A percentile compares a stretch with the other conserved stretches of the same genome.
Evolutionary conservation across 2,113 vertebrate species (phyloP).

Genomic region (Gymnocephalus cernua): DNA sequence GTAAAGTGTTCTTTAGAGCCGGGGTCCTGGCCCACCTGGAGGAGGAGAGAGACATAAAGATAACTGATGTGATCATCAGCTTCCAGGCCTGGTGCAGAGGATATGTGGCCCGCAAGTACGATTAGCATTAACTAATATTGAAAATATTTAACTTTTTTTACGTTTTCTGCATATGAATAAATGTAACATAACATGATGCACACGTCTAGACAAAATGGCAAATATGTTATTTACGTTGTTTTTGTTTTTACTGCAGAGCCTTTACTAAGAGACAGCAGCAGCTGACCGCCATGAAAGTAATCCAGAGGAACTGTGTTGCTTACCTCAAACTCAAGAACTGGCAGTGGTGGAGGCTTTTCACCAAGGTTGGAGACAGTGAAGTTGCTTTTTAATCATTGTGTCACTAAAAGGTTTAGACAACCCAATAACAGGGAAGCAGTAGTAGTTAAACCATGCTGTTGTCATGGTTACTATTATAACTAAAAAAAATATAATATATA

Average conservation of each 20-base stretch:
- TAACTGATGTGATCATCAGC: constrained; percentile 97
- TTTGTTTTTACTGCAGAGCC: constrained; percentile 81
- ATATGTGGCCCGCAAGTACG: constrained; percentile 95
- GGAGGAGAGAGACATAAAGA: constrained; percentile 97
- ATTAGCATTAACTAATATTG: neutral
- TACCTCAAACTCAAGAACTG: constrained; percentile 98
- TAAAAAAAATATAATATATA: neutral
- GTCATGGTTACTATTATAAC: neutral
- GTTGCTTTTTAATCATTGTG: neutral
- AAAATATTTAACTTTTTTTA: neutral
- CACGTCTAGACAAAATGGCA: neutral
- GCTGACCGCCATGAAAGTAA: constrained; percentile 96
- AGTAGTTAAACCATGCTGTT: neutral
- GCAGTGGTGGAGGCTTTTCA: constrained; percentile 99
- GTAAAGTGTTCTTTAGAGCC: constrained; percentile 98
- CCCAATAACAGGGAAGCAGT: neutral
- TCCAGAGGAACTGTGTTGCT: constrained; percentile 98
- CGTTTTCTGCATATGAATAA: neutral
- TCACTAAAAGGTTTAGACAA: neutral
- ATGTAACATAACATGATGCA: neutral
- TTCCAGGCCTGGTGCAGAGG: constrained; percentile 98
- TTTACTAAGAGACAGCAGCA: constrained; percentile 97
- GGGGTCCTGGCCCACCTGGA: constrained; percentile 98
- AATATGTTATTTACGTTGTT: neutral
- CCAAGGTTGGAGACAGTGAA: constrained; percentile 87